phyloP scores from a whole-genome alignment of 2,797 vertebrate species.

The Takifugu ocellatus region DNA sequence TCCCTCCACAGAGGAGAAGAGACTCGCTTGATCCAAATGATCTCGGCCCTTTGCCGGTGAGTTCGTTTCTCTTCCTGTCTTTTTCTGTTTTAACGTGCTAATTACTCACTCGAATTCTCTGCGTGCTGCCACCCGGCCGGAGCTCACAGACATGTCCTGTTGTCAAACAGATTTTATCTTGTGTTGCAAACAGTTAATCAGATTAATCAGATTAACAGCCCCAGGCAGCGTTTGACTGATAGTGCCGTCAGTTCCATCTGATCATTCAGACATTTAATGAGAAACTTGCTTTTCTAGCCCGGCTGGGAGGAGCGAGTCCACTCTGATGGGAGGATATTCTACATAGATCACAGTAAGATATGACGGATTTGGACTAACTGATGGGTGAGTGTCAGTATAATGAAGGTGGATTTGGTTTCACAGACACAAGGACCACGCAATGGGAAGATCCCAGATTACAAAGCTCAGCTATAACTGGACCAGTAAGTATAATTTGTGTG shows the following conservation, averaged over 20 bases:
- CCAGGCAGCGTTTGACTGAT: no score
- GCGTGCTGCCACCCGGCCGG: no score
- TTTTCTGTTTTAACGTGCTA: background rate
- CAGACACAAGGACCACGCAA: constrained; percentile 93
- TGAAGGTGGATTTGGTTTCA: constrained; percentile 15
- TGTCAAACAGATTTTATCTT: no score
- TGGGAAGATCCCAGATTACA: constrained; percentile 97
- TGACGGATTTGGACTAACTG: background rate
- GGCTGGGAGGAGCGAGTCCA: constrained; percentile 96
- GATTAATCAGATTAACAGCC: no score
- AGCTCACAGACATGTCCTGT: no score
- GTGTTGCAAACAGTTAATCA: no score
- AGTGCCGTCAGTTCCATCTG: background rate
- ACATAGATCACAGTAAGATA: constrained; percentile 90
- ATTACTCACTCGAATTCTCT: no score
- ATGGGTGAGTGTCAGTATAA: background rate
- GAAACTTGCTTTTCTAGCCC: constrained; percentile 68
- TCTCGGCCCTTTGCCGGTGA: constrained; percentile 89
- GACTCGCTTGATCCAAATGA: constrained; percentile 83
- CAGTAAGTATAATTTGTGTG: constrained; percentile 72
- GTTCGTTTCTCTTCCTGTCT: constrained; percentile 15
- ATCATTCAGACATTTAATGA: background rate
- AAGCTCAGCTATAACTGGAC: constrained; percentile 89
- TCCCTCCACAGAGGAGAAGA: constrained; percentile 80
- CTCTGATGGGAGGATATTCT: constrained; percentile 91